Conservation (phyloP, 2,797 vertebrate species). For the Micromesistius poutassou region DNA sequence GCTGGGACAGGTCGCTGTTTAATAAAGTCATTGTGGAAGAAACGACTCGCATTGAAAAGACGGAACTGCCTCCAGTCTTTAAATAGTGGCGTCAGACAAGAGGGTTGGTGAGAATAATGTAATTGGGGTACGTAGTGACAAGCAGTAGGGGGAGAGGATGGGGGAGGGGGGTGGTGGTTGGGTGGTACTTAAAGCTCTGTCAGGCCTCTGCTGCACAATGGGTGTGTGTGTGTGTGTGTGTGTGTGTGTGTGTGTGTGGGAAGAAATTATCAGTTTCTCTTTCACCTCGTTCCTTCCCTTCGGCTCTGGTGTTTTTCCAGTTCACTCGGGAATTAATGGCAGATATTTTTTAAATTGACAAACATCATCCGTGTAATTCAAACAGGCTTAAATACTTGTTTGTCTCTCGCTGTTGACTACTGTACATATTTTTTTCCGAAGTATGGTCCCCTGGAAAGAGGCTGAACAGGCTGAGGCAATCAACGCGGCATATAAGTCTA, state of each 20-base stretch:
- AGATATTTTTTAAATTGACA: not conserved
- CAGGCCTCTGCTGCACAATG: slow-evolving; percentile 33
- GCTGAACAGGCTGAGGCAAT: too few relatives aligned
- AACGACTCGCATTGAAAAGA: slow-evolving; percentile 52
- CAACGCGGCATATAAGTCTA: too few relatives aligned
- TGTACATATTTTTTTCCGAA: too few relatives aligned
- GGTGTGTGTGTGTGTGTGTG: slow-evolving; percentile 30
- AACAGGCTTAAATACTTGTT: too few relatives aligned
- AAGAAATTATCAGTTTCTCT: slow-evolving; percentile 31
- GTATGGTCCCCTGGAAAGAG: too few relatives aligned
- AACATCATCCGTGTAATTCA: too few relatives aligned
- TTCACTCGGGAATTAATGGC: not conserved
- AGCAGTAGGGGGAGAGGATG: slow-evolving; percentile 4
- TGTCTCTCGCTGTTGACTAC: too few relatives aligned
- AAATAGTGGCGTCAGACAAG: slow-evolving; percentile 60
- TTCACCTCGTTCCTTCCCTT: not conserved
- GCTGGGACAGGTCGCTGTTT: not conserved
- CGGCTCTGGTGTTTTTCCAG: not conserved
- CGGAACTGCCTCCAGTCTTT: slow-evolving; percentile 46
- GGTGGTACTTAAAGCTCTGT: slow-evolving; percentile 34
- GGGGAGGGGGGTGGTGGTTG: not conserved
- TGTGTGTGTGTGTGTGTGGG: slow-evolving; percentile 18
- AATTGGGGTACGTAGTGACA: slow-evolving; percentile 50
- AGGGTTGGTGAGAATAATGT: slow-evolving; percentile 52
- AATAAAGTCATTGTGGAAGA: slow-evolving; percentile 12